phyloP scores from a whole-genome alignment of 2,888 invertebrate genomes.

The Clitarchus hookeri region DNA sequence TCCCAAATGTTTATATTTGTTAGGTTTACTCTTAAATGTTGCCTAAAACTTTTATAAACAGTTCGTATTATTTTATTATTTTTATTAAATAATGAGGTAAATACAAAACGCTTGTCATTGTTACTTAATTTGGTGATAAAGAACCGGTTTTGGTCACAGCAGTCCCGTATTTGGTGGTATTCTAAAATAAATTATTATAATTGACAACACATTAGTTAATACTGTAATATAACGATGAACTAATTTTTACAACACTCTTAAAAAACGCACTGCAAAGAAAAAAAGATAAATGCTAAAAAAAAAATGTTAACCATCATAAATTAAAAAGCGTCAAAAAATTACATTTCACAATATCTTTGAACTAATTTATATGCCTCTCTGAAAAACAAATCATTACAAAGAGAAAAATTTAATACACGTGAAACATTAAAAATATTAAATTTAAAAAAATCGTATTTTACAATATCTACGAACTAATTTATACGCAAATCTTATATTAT shows the following conservation, averaged over 20 bases:
- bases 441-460: too few species aligned
- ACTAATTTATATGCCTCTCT: too few species aligned
- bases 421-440: too few species aligned
- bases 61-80: background rate
- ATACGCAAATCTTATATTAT: too few species aligned
- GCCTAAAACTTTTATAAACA: background rate
- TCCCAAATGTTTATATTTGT: too few species aligned
- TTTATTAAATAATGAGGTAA: background rate
- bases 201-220: background rate
- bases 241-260: background rate
- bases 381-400: too few species aligned
- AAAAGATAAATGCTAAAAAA: background rate
- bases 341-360: too few species aligned
- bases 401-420: too few species aligned
- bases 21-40: background rate
- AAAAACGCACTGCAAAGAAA: background rate
- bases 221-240: too few species aligned
- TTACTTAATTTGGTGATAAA: background rate
- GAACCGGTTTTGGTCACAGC: background rate
- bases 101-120: conserved; percentile 2
- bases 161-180: conserved; percentile 11
- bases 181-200: background rate
- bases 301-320: too few species aligned
- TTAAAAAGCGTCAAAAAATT: background rate
- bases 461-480: too few species aligned